Conservation (phyloP, 2,113 vertebrate species). For the Hyaena hyaena region DNA sequence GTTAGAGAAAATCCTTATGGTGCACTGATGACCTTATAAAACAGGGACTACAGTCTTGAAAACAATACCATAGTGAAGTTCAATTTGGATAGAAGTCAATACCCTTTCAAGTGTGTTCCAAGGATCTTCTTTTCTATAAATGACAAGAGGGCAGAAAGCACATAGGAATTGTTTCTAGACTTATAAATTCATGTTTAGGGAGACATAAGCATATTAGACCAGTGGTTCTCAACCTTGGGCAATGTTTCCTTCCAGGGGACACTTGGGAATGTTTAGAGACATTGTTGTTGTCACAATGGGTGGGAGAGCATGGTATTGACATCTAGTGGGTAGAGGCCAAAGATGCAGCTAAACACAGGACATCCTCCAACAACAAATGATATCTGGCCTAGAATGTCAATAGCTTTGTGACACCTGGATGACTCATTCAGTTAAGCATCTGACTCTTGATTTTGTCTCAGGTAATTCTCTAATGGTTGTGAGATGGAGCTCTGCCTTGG, state of each 20-base stretch:
- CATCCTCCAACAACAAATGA: not conserved
- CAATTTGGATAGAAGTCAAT: not conserved
- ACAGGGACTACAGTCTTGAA: not conserved
- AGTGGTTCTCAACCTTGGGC: not conserved
- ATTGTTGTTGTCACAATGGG: not conserved
- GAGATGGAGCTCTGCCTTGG: no score
- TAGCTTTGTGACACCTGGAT: not conserved
- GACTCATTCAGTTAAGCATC: no score
- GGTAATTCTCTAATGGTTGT: no score
- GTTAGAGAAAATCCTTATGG: not conserved
- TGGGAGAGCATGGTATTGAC: not conserved
- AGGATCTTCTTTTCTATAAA: not conserved
- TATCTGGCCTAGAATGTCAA: not conserved
- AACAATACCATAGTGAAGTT: not conserved
- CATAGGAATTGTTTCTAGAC: not conserved
- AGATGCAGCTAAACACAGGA: not conserved
- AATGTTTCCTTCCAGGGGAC: not conserved
- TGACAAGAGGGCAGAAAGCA: not conserved
- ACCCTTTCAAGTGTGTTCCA: not conserved
- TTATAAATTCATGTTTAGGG: not conserved
- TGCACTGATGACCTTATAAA: not conserved
- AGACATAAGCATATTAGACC: not conserved
- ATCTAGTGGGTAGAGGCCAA: not conserved
- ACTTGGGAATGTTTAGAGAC: not conserved
- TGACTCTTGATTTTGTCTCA: no score